Percentiles rank a stretch among this genome's conserved stretches.
phyloP scores from a whole-genome alignment of 2,888 invertebrate species.

The Eupeodes latifasciatus region DNA sequence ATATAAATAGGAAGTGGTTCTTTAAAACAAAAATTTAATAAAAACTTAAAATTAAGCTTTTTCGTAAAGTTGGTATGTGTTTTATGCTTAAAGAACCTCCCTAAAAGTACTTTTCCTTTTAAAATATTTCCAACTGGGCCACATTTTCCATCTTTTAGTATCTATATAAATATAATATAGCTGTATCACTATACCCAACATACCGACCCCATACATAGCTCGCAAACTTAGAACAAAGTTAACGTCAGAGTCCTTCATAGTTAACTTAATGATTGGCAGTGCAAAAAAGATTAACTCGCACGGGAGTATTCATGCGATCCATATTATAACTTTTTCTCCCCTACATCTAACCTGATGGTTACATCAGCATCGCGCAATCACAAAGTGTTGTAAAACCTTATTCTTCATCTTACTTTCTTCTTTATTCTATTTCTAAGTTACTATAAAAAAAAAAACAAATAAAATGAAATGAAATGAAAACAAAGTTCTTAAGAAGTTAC shows the following conservation, averaged over 20 bases:
- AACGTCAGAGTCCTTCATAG: slow-evolving; percentile 35
- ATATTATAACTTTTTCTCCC: slow-evolving; percentile 45
- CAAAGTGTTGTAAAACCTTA: slow-evolving; percentile 35
- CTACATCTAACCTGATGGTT: slow-evolving; percentile 24
- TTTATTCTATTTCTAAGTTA: background rate
- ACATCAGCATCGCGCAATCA: slow-evolving; percentile 25
- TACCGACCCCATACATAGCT: no score
- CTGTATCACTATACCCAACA: background rate
- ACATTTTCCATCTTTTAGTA: background rate
- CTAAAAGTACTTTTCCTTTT: no score
- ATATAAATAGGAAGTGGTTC: no score
- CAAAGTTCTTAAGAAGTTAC: slow-evolving; percentile 47
- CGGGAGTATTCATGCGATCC: slow-evolving; percentile 39
- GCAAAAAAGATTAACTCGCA: slow-evolving; percentile 52
- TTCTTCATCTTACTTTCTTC: slow-evolving; percentile 4
- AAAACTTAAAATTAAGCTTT: no score
- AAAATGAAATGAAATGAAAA: background rate
- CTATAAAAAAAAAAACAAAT: background rate
- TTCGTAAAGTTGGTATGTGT: no score
- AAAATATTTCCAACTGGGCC: background rate
- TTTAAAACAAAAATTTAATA: no score
- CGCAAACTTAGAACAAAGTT: slow-evolving; percentile 11
- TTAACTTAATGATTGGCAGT: slow-evolving; percentile 55
- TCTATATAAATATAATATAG: no score
- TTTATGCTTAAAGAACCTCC: no score